These are phyloP conservation scores for Sisyra nigra DNA, from an alignment of 2,888 invertebrate genomes.

Conservation along the genomic window DNA sequence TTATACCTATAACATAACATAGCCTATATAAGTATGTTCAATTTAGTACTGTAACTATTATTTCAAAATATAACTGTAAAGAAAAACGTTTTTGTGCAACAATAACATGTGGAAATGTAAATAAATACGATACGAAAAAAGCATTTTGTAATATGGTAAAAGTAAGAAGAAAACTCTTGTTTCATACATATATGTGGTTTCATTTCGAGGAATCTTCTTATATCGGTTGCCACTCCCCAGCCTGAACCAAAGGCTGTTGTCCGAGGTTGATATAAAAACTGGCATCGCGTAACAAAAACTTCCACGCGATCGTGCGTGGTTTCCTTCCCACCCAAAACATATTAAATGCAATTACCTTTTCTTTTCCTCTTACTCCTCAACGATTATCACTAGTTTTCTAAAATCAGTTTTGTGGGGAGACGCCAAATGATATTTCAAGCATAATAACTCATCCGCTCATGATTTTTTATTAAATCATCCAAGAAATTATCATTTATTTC, in stretches of 20 bases:
- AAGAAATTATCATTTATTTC: no score
- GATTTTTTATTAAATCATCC: no score
- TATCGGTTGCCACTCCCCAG: conserved; percentile 14
- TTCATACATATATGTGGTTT: conserved; percentile 9
- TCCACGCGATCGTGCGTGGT: conserved; percentile 16
- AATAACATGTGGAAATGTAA: neutral
- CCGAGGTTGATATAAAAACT: conserved; percentile 14
- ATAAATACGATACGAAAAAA: neutral
- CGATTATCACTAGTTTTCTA: neutral
- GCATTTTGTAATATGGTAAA: no score
- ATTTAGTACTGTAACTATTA: neutral
- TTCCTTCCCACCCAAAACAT: neutral
- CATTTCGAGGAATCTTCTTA: conserved; percentile 15
- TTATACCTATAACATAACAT: conserved; percentile 3
- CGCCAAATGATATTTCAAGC: neutral
- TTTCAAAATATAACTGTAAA: conserved; percentile 1
- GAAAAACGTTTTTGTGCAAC: neutral
- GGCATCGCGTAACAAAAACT: conserved; percentile 12
- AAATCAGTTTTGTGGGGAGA: neutral
- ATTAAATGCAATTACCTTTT: neutral
- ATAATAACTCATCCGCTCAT: no score
- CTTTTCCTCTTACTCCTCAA: neutral
- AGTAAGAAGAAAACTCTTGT: no score
- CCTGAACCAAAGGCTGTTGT: conserved; percentile 13
- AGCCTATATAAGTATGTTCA: neutral